Percentiles rank a stretch among this genome's conserved stretches.
Conservation (phyloP, 2,888 invertebrate species). For the Trissolcus brochymenae region DNA sequence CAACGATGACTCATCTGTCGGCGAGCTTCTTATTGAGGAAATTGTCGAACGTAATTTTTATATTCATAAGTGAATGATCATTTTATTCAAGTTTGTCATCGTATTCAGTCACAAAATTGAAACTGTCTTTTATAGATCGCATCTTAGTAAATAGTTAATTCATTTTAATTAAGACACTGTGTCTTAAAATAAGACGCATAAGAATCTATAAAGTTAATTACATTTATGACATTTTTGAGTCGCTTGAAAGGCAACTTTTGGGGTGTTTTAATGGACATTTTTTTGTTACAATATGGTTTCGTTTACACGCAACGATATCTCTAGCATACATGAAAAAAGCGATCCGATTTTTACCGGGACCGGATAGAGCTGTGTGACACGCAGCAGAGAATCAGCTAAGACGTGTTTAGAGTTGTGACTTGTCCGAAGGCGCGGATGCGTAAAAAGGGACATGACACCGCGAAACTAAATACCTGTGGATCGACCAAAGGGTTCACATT, state of each 20-base stretch:
- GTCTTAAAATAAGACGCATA: too few relatives aligned
- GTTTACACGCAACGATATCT: conserved; percentile 11
- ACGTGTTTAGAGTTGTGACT: conserved; percentile 71
- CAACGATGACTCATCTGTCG: conserved; percentile 49
- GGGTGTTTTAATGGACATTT: too few relatives aligned
- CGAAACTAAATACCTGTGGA: conserved; percentile 72
- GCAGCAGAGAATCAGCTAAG: conserved; percentile 63
- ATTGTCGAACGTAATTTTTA: conserved; percentile 24
- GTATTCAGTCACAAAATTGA: too few relatives aligned
- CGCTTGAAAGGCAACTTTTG: too few relatives aligned
- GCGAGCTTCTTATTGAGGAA: conserved; percentile 47
- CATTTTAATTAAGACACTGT: too few relatives aligned
- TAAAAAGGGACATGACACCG: conserved; percentile 74
- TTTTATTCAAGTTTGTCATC: too few relatives aligned
- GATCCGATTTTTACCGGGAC: conserved; percentile 49
- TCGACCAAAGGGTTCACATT: conserved; percentile 58
- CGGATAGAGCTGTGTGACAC: conserved; percentile 72
- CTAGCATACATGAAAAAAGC: conserved; percentile 25
- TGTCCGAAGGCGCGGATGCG: conserved; percentile 74
- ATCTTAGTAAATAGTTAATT: too few relatives aligned
- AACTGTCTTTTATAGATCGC: too few relatives aligned
- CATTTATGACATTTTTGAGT: too few relatives aligned
- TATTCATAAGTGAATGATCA: conserved; percentile 39
- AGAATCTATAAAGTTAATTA: too few relatives aligned
- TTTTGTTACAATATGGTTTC: too few relatives aligned